A percentile compares a stretch with the other conserved stretches of the same genome.
phyloP scores from a whole-genome alignment of 1,140 invertebrate species.

The Drosophila murphyi region DNA sequence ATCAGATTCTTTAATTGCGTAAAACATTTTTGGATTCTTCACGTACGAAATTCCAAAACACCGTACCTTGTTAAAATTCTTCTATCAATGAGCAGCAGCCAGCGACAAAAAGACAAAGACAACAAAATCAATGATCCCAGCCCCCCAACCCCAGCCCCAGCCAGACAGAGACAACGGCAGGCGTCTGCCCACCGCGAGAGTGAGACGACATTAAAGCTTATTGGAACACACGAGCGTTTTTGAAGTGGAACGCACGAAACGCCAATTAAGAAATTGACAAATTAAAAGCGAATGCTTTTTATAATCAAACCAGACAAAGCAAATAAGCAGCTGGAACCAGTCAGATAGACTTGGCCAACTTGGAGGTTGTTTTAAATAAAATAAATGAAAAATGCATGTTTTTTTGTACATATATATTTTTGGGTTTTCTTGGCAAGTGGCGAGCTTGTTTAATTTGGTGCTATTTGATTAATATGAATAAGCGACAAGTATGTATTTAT shows the following conservation, averaged over 20 bases:
- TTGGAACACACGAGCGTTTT: constrained; percentile 41
- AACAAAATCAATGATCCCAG: constrained; percentile 49
- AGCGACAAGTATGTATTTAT: not conserved
- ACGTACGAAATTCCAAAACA: constrained; percentile 82
- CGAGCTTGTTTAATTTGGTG: constrained; percentile 57
- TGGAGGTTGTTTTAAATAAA: constrained; percentile 45
- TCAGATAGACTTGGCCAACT: constrained; percentile 20
- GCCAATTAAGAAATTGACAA: constrained; percentile 83
- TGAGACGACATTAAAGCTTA: constrained; percentile 24
- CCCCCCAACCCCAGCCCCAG: not conserved
- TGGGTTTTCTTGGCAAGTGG: constrained; percentile 39
- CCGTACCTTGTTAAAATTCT: constrained; percentile 82
- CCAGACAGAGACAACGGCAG: constrained; percentile 8
- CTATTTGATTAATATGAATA: constrained; percentile 47
- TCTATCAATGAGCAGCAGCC: constrained; percentile 68
- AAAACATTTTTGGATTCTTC: constrained; percentile 83
- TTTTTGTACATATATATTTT: constrained; percentile 44
- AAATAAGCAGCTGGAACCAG: constrained; percentile 61
- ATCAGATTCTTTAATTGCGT: constrained; percentile 83
- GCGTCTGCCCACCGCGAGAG: not conserved
- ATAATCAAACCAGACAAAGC: constrained; percentile 83
- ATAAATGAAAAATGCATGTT: constrained; percentile 36
- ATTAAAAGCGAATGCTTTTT: constrained; percentile 83
- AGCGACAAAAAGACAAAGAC: constrained; percentile 25
- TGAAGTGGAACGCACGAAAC: constrained; percentile 79